Percentiles rank a stretch among this genome's conserved stretches.
These are phyloP conservation scores for Cryptomyrus ogoouensis DNA, from an alignment of 2,113 vertebrate genomes.

Conservation along the genomic window DNA sequence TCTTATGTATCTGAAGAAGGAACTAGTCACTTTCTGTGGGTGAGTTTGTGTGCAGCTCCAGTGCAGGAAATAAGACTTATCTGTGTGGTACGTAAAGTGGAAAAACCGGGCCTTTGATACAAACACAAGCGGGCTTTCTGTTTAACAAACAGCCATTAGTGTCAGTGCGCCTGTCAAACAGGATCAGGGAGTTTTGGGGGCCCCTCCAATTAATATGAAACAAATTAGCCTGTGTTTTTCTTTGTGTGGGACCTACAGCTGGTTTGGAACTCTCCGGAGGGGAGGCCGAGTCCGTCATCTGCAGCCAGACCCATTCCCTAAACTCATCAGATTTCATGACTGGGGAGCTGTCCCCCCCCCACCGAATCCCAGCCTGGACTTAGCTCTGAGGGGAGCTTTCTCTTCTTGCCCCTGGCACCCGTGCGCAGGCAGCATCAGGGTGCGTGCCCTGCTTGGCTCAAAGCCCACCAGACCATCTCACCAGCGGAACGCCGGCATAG, in stretches of 20 bases:
- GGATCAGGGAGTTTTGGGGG: slow-evolving; percentile 16
- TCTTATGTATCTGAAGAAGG: neutral
- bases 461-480: slow-evolving; percentile 4
- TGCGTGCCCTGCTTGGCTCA: neutral
- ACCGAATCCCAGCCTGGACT: neutral
- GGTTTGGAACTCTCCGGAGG: slow-evolving; percentile 18
- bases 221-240: slow-evolving; percentile 33
- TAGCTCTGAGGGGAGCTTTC: slow-evolving; percentile 5
- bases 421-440: neutral
- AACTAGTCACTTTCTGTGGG: neutral
- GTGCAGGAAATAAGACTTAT: slow-evolving; percentile 15
- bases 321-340: slow-evolving; percentile 21
- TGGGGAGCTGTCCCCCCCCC: neutral
- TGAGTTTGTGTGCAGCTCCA: neutral
- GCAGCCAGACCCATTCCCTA: neutral
- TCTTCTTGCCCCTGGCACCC: neutral
- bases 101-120: slow-evolving; percentile 5
- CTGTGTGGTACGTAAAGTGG: neutral
- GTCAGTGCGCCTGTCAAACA: slow-evolving; percentile 22
- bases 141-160: slow-evolving; percentile 29
- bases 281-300: slow-evolving; percentile 1
- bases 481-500: neutral
- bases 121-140: slow-evolving; percentile 24
- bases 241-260: slow-evolving; percentile 31
- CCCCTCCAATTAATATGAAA: slow-evolving; percentile 32